Evolutionary conservation across 2,888 invertebrate species (phyloP), one percentile per base, ranked within the genome.

Genomic region (Bombyx huttoni): DNA sequence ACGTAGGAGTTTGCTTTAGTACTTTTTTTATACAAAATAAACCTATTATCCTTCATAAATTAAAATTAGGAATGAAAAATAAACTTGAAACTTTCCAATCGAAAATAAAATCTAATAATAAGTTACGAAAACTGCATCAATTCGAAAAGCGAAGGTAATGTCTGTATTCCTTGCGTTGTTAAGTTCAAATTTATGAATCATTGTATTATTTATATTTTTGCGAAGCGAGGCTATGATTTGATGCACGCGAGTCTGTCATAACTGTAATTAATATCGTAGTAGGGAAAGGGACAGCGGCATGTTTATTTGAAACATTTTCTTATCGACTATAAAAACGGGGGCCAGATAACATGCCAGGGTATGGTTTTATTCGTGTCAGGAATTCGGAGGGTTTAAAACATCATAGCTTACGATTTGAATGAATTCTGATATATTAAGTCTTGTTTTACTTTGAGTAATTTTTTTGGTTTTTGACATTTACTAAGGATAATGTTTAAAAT

Each of bases 191-290:
- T 40, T 12, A 10, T 34, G 47, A 35, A 34, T 33, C 24, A 49
- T n/a, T 51, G 48, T 46, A 24, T 47, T 34, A 46, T 40, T 40
- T 12, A 40, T 40, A 40, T 40, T 7, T 12, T 48, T 48, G 33
- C 45, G 50, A 50, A 50, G 24, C 49, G 35, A 49, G 40, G 34
- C 13, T 40, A n/a, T 49, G 13, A 49, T 51, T 55, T 58, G 57
- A 53, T 58, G 63, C 73, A 73, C 73, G 73, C 73, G 60, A 73
- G 55, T 57, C 61, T 56, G 61, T 60, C 66, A 66, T 66, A 68
- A 67, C 63, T 59, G 65, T 68, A 67, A 71, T 71, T 71, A 70
- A 65, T 66, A 67, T 61, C 64, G 65, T 62, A 61, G 53, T 55
- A 53, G 51, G 58, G 51, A 60, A 58, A 60, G 61, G 60, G 61